A percentile compares a stretch with the other conserved stretches of the same genome.
phyloP scores from a whole-genome alignment of 2,888 invertebrate genomes.

The Sepiola atlantica region DNA sequence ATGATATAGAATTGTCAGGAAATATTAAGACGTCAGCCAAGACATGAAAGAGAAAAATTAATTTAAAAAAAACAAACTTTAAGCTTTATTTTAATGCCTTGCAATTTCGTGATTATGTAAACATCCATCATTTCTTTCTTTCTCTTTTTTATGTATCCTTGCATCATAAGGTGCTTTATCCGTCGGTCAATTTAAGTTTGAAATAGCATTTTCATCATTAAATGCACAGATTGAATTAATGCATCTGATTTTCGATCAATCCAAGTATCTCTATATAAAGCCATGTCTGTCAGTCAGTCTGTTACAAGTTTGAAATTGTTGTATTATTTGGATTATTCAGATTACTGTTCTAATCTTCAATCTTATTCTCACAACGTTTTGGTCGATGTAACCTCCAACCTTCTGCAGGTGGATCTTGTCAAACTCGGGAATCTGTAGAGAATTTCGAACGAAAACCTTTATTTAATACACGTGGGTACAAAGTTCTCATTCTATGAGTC shows the following conservation, averaged over 20 bases:
- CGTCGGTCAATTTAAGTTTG: too few relatives aligned
- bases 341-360: neutral
- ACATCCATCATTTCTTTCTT: neutral
- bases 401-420: too few relatives aligned
- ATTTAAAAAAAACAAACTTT: neutral
- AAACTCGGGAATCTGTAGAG: too few relatives aligned
- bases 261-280: too few relatives aligned
- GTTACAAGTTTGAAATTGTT: neutral
- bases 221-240: too few relatives aligned
- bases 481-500: too few relatives aligned
- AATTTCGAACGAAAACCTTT: too few relatives aligned
- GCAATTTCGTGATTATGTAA: slow-evolving; percentile 24
- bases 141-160: neutral
- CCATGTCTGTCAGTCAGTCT: too few relatives aligned
- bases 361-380: neutral
- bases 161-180: neutral
- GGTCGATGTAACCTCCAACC: neutral
- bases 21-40: neutral
- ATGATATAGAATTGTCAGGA: neutral
- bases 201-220: too few relatives aligned
- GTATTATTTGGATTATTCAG: neutral
- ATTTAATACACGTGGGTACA: too few relatives aligned
- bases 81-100: slow-evolving; percentile 32
- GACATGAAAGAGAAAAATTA: neutral
- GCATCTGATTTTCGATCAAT: too few relatives aligned